These are phyloP conservation scores for Aegotheles bennettii DNA, from an alignment of 2,113 vertebrate genomes.

Conservation along the genomic window DNA sequence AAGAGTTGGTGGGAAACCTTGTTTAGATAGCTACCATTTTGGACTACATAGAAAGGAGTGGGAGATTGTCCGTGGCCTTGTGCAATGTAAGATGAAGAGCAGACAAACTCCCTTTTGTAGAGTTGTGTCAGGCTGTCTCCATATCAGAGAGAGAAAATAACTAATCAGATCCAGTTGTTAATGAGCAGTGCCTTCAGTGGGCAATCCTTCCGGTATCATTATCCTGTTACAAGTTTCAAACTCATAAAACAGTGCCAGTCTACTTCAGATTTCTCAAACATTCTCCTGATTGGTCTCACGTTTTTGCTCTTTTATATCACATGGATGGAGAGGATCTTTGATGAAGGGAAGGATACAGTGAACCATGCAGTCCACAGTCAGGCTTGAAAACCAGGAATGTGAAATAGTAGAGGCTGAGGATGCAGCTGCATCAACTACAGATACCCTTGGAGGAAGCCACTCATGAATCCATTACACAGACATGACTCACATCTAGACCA, in stretches of 20 bases:
- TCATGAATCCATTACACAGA: not conserved
- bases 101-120: not conserved
- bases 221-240: not conserved
- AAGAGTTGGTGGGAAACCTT: not conserved
- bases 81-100: not conserved
- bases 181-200: not conserved
- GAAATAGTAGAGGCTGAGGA: not conserved
- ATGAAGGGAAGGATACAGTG: not conserved
- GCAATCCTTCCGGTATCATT: not conserved
- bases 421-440: not conserved
- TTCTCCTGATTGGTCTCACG: not conserved
- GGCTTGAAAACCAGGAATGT: fast-evolving
- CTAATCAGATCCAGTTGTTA: not conserved
- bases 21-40: not conserved
- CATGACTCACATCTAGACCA: not conserved
- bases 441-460: not conserved
- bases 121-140: not conserved
- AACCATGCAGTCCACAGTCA: not conserved
- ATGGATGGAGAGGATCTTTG: not conserved
- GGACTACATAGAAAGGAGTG: not conserved
- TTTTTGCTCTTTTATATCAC: not conserved
- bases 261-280: not conserved
- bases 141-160: not conserved
- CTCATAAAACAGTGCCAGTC: not conserved
- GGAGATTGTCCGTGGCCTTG: not conserved